These are phyloP conservation scores for Catotricha subobsoleta DNA, from an alignment of 2,888 invertebrate species.

Conservation along the genomic window DNA sequence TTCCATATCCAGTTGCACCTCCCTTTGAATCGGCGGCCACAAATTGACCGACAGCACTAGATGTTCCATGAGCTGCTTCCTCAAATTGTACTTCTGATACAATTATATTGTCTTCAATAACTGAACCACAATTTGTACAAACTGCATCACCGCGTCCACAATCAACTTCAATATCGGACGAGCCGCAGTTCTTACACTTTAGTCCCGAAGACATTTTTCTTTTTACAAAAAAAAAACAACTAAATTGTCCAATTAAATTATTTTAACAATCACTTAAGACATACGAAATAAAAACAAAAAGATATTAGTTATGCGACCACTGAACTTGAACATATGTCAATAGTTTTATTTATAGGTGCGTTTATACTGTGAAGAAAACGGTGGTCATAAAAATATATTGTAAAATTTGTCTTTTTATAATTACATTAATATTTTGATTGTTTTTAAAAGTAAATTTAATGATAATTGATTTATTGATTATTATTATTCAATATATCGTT, in stretches of 20 bases:
- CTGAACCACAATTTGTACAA: conserved; percentile 90
- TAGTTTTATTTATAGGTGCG: too few species aligned
- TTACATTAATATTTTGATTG: too few species aligned
- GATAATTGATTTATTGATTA: too few species aligned
- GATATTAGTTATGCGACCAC: too few species aligned
- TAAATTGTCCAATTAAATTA: not conserved
- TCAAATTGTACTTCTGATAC: conserved; percentile 94
- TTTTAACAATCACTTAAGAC: not conserved
- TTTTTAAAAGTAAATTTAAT: too few species aligned
- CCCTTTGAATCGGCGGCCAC: conserved; percentile 79
- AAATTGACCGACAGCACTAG: conserved; percentile 81
- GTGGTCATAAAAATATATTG: too few species aligned
- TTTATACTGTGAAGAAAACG: too few species aligned
- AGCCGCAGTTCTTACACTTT: conserved; percentile 74
- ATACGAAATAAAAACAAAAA: too few species aligned
- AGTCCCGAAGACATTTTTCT: conserved; percentile 29
- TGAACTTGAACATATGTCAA: too few species aligned
- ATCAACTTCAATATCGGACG: conserved; percentile 86
- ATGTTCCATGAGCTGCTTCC: conserved; percentile 76
- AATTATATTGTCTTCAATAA: conserved; percentile 89
- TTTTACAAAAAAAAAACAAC: not conserved
- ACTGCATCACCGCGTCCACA: conserved; percentile 88
- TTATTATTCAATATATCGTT: too few species aligned
- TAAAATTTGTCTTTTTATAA: too few species aligned
- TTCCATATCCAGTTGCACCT: conserved; percentile 63